A percentile compares a stretch with the other conserved stretches of the same genome.
These are phyloP conservation scores for Nematostella vectensis DNA, from an alignment of 92 coral and sea anemone species.

Conservation along the genomic window DNA sequence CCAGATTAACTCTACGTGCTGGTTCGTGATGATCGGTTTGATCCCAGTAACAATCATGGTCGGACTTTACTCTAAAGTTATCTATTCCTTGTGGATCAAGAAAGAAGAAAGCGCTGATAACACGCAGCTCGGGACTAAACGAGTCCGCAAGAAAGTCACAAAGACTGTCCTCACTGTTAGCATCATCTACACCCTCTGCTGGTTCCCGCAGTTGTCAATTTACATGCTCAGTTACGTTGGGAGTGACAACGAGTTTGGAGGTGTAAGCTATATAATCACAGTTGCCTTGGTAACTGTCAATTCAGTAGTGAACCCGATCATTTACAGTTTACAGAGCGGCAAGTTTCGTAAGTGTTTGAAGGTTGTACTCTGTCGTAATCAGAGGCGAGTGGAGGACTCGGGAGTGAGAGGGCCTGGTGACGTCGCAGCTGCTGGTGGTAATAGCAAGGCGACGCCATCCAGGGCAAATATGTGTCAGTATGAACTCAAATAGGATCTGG, in stretches of 20 bases:
- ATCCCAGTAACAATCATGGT: slow-evolving; percentile 34
- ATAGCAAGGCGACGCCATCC: no score
- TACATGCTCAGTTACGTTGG: slow-evolving; percentile 30
- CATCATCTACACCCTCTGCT: slow-evolving; percentile 37
- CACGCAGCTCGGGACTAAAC: slow-evolving; percentile 25
- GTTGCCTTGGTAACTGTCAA: slow-evolving; percentile 60
- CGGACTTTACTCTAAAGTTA: slow-evolving; percentile 26
- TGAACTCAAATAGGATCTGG: no score
- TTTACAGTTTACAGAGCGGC: slow-evolving; percentile 48
- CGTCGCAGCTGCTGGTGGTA: no score
- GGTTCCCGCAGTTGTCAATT: slow-evolving; percentile 50
- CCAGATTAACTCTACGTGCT: slow-evolving; percentile 12
- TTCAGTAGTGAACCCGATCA: slow-evolving; percentile 52
- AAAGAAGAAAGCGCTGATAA: slow-evolving; percentile 17
- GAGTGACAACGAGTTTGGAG: slow-evolving; percentile 23
- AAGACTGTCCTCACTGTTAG: slow-evolving; percentile 44
- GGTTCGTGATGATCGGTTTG: slow-evolving; percentile 29
- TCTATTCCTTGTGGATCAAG: slow-evolving; percentile 35
- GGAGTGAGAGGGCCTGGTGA: not conserved
- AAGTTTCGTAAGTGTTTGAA: slow-evolving; percentile 27
- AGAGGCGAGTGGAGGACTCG: not conserved
- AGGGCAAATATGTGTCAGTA: no score
- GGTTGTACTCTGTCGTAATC: slow-evolving; percentile 1
- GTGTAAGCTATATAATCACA: slow-evolving; percentile 26
- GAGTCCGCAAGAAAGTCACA: slow-evolving; percentile 44